Base-by-base conservation (phyloP, 1,140 invertebrate species). In the Trachymyrmex septentrionalis region DNA sequence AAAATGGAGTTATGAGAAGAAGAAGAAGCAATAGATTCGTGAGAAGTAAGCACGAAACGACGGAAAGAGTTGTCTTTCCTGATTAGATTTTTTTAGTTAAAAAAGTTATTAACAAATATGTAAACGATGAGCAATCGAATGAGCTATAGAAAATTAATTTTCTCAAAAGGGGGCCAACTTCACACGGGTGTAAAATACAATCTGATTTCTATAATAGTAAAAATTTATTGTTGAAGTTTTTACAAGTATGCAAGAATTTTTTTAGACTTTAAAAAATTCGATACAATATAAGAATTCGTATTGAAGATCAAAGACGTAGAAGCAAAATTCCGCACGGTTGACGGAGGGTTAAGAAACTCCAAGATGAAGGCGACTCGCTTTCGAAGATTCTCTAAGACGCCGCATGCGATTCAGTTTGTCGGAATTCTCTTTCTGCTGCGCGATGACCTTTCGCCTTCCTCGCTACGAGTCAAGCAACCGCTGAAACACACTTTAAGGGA, bases 381-480 rank as follows among this genome's bases (percentile, higher is more conserved):
- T 89, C 72, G 27, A 64, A 53, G 34, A 61, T 0, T 38, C 19
- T 19, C n/a, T n/a, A n/a, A n/a, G 38, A 71, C 30, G n/a, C 34
- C 38, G 75, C 57, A 30, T 24, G 24, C 64, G 44, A 81, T 61
- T 69, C 67, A 61, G 50, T 59, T 27, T 16, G 50, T 19, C 30
- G 34, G 19, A 84, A 3, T 84, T 84, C 38, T 19, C 63, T 57
- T 72, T 16, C 63, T 24, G 76, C 77, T 82, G 75, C 76, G 71
- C 64, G 69, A 82, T 7, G 61, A 55, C 80, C 78, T 67, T 57
- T 19, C 34, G 9, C 77, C 53, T 38, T 24, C 1, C 9, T 48
- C 30, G 16, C 14, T 44, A 4, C 9, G 2, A 66, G 63, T 57
- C 53, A 12, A n/a, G 44, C 12, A 75, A 82, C 57, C 63, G 38